phyloP scores from a whole-genome alignment of 2,797 vertebrate genomes.

The Cyprinella venusta region DNA sequence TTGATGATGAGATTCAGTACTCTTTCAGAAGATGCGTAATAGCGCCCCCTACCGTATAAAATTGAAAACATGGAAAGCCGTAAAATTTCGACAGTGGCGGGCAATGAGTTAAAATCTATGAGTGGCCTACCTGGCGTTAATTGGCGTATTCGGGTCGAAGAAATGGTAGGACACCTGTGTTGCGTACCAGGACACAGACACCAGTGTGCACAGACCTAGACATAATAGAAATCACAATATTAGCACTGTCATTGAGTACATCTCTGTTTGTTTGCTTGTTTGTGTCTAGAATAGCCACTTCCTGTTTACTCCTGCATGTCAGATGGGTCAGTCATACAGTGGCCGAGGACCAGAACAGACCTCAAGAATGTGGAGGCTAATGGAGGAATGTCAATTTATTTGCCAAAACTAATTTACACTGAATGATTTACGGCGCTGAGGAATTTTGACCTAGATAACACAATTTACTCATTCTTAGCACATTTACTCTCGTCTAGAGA shows the following conservation, averaged over 20 bases:
- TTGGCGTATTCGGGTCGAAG: constrained; percentile 91
- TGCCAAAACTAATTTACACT: constrained; percentile 27
- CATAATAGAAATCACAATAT: constrained; percentile 32
- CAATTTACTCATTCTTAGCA: background rate
- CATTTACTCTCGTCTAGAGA: background rate
- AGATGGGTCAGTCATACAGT: background rate
- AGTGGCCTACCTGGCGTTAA: constrained; percentile 86
- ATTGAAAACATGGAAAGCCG: too few species aligned
- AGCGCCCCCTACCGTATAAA: too few species aligned
- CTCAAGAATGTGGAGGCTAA: constrained; percentile 33
- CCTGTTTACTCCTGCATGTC: constrained; percentile 50
- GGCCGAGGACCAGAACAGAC: constrained; percentile 21
- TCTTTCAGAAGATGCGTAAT: too few species aligned
- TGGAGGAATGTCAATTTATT: constrained; percentile 35
- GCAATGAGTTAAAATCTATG: background rate
- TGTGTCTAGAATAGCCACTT: constrained; percentile 21
- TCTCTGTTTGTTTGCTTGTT: constrained; percentile 27
- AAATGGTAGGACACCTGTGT: constrained; percentile 93
- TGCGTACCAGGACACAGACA: constrained; percentile 94
- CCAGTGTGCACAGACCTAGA: constrained; percentile 89
- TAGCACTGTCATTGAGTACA: background rate
- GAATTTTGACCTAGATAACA: constrained; percentile 4
- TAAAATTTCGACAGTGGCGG: too few species aligned
- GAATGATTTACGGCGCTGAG: background rate
- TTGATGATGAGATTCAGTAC: too few species aligned